Percentiles rank a stretch among this genome's conserved stretches.
These are phyloP conservation scores for Chamaetylas fuelleborni DNA, from an alignment of 2,113 vertebrate genomes.

Conservation along the genomic window DNA sequence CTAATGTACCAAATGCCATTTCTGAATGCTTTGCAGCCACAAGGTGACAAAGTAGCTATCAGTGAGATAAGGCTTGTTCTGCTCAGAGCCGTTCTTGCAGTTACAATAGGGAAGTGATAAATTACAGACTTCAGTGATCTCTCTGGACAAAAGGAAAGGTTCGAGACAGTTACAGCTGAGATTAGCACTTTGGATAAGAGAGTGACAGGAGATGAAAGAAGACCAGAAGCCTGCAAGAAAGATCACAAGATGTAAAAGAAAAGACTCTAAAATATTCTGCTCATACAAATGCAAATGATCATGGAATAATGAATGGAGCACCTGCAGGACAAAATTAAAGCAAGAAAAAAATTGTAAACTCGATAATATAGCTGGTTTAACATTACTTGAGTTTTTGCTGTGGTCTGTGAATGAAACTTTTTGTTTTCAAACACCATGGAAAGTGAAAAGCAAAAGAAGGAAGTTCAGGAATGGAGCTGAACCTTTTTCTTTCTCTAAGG, in stretches of 20 bases:
- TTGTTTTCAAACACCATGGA: background rate
- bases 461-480: background rate
- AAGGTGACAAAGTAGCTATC: constrained; percentile 37
- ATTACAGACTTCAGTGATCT: constrained; percentile 14
- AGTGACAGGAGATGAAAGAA: constrained; percentile 21
- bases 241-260: constrained; percentile 34
- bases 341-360: background rate
- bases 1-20: background rate
- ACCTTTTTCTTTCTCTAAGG: background rate
- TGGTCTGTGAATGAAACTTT: background rate
- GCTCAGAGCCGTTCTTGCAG: background rate
- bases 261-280: constrained; percentile 11
- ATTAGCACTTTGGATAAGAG: constrained; percentile 36
- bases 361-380: background rate
- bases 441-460: background rate
- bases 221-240: constrained; percentile 5
- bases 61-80: constrained; percentile 33
- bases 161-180: constrained; percentile 41
- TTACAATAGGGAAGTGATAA: constrained; percentile 30
- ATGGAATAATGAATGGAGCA: background rate
- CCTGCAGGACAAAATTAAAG: constrained; percentile 25
- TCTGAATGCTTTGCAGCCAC: background rate
- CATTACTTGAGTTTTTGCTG: background rate
- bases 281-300: constrained; percentile 42
- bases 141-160: constrained; percentile 3